Conservation (phyloP, 1,140 invertebrate genomes). For the Saccostrea echinata region DNA sequence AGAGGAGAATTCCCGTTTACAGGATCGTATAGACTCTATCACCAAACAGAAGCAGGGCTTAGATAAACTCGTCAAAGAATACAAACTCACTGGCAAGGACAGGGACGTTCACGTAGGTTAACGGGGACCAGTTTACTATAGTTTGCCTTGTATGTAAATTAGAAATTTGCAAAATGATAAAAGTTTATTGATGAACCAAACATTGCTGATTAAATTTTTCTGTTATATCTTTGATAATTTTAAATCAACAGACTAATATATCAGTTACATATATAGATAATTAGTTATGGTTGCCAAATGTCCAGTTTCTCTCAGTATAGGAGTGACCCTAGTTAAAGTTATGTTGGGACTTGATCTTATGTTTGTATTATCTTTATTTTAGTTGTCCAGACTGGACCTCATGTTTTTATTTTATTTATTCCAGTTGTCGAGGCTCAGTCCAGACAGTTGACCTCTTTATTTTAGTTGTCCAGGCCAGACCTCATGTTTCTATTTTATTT, state of each 20-base stretch:
- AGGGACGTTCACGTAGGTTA: slow-evolving; percentile 64
- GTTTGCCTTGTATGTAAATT: too few species aligned
- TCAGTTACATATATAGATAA: background rate
- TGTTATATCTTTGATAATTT: too few species aligned
- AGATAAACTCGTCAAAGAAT: slow-evolving; percentile 71
- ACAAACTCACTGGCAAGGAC: slow-evolving; percentile 66
- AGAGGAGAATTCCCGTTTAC: slow-evolving; percentile 75
- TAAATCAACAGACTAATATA: too few species aligned
- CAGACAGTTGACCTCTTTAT: too few species aligned
- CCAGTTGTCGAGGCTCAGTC: too few species aligned
- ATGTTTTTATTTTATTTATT: background rate
- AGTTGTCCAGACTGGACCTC: too few species aligned
- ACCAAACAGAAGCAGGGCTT: slow-evolving; percentile 71
- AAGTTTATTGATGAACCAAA: too few species aligned
- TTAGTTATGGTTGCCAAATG: background rate
- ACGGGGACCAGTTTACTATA: background rate
- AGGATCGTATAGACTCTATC: slow-evolving; percentile 70
- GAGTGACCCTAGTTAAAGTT: background rate
- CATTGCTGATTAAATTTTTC: too few species aligned
- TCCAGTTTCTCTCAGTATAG: background rate
- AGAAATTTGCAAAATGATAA: too few species aligned
- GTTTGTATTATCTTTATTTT: background rate
- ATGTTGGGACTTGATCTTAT: too few species aligned
- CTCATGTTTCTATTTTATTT: background rate
- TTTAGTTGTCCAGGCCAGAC: background rate